Conservation (phyloP, 1,140 invertebrate genomes). For the Camponotus floridanus region DNA sequence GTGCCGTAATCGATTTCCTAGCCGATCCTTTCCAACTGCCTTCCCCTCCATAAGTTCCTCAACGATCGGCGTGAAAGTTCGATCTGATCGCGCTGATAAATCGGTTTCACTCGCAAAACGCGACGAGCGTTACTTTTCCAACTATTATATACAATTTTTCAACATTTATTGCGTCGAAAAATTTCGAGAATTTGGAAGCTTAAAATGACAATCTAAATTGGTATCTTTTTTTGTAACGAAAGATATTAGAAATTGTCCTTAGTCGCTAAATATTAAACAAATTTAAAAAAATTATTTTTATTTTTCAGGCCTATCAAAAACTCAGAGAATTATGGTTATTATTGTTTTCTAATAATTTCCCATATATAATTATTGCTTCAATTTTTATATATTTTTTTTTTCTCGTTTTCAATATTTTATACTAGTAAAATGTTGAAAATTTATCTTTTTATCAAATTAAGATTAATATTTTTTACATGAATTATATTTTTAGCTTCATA, state of each 20-base stretch:
- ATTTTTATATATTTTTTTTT: neutral
- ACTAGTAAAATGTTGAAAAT: neutral
- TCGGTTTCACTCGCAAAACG: conserved; percentile 38
- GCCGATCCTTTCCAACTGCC: conserved; percentile 41
- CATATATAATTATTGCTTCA: neutral
- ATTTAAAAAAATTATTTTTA: no score
- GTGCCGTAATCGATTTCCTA: conserved; percentile 60
- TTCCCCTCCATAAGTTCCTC: neutral
- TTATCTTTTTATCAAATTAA: neutral
- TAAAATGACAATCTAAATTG: neutral
- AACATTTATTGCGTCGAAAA: neutral
- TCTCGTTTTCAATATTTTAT: neutral
- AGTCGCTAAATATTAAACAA: no score
- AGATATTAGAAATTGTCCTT: no score
- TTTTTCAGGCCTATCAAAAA: no score
- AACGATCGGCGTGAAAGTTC: conserved; percentile 46
- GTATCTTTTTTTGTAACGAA: neutral
- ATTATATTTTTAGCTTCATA: neutral
- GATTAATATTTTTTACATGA: no score
- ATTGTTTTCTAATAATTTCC: neutral
- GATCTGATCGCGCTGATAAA: conserved; percentile 48
- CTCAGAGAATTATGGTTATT: neutral
- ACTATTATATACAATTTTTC: neutral
- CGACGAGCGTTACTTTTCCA: conserved; percentile 31
- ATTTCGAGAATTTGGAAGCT: neutral